Percentiles rank a stretch among this genome's conserved stretches.
Conservation (phyloP, 2,797 vertebrate genomes). For the Pteronotus mesoamericanus region DNA sequence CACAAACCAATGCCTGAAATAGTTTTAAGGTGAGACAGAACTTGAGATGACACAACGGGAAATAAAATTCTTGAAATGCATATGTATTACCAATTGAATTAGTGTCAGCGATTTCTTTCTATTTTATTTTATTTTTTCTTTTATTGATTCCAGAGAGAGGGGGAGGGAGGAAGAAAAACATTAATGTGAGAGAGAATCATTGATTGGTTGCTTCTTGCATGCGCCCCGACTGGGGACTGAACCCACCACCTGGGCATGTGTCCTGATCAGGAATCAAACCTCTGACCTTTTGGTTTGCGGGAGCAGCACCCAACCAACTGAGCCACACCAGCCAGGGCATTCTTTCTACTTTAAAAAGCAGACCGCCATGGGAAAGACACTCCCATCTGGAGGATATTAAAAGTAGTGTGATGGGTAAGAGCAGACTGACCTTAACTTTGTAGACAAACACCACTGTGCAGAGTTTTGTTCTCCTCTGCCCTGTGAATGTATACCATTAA, state of each 20-base stretch:
- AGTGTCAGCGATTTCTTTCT: not conserved
- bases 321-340: too few relatives aligned
- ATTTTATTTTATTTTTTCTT: not conserved
- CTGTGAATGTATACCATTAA: slow-evolving; percentile 19
- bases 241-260: too few relatives aligned
- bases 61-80: not conserved
- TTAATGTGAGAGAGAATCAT: too few relatives aligned
- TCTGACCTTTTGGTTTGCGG: too few relatives aligned
- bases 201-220: too few relatives aligned
- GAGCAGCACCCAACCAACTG: too few relatives aligned
- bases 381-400: slow-evolving; percentile 23
- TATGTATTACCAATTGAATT: not conserved
- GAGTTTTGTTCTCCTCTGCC: not conserved
- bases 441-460: not conserved
- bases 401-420: not conserved
- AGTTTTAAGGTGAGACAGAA: not conserved
- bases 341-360: slow-evolving; percentile 33
- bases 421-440: slow-evolving; percentile 22
- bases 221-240: too few relatives aligned
- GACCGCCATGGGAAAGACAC: not conserved
- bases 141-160: too few relatives aligned
- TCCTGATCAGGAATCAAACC: too few relatives aligned
- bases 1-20: not conserved
- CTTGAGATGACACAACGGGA: not conserved
- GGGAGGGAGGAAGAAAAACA: too few relatives aligned